Evolutionary conservation across 2,888 invertebrate genomes (phyloP).

Genomic region (Agriopis marginaria): DNA sequence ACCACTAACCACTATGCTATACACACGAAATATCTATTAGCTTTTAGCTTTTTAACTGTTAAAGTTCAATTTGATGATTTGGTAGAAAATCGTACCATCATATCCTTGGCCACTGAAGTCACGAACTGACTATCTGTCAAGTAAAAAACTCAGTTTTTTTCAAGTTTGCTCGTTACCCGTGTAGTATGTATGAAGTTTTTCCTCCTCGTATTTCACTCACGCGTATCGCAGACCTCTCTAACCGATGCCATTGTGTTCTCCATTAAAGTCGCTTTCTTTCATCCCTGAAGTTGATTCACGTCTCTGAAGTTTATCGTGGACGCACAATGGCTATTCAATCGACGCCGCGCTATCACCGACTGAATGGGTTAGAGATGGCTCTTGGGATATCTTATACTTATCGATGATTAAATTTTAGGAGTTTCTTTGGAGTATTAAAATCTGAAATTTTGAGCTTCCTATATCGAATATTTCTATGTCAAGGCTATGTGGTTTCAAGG

Average conservation of each 20-base stretch:
- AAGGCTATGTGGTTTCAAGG: too few relatives aligned
- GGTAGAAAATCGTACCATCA: too few relatives aligned
- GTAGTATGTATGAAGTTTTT: not conserved
- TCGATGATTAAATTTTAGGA: constrained; percentile 20
- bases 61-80: too few relatives aligned
- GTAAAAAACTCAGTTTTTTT: not conserved
- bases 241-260: constrained; percentile 23
- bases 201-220: constrained; percentile 14
- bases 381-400: not conserved
- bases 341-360: constrained; percentile 24
- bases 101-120: too few relatives aligned
- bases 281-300: constrained; percentile 26
- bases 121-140: too few relatives aligned
- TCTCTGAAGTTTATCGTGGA: constrained; percentile 29
- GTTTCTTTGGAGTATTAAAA: not conserved
- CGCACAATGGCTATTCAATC: constrained; percentile 36
- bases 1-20: too few relatives aligned
- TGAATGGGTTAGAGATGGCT: constrained; percentile 19
- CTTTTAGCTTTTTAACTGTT: too few relatives aligned
- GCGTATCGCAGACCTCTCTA: constrained; percentile 16
- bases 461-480: too few relatives aligned
- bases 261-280: constrained; percentile 32
- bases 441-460: too few relatives aligned
- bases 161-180: constrained; percentile 3
- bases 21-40: too few relatives aligned